phyloP scores from a whole-genome alignment of 2,797 vertebrate genomes.

The Melanotaenia trifasciata region DNA sequence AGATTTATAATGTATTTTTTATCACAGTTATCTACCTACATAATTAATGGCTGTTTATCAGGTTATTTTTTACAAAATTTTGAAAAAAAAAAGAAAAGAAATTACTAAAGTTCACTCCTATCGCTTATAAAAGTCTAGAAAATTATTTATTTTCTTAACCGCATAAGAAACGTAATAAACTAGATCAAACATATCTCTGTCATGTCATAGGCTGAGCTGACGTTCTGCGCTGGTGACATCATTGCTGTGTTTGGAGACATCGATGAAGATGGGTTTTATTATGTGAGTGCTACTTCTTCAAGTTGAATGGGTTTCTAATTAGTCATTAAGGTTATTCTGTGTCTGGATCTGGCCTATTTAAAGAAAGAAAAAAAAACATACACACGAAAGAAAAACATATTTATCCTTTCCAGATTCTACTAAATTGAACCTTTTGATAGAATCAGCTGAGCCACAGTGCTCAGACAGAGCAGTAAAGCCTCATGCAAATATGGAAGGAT shows the following conservation, averaged over 20 bases:
- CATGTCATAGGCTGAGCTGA: constrained; percentile 90
- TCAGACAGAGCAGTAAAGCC: neutral
- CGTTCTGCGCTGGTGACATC: constrained; percentile 96
- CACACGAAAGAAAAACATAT: too few relatives aligned
- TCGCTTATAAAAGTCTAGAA: neutral
- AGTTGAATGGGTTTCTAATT: neutral
- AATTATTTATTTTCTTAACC: neutral
- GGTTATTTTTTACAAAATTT: neutral
- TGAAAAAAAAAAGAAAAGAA: neutral
- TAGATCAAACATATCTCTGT: constrained; percentile 21
- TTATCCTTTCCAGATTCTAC: neutral
- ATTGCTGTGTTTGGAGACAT: constrained; percentile 95
- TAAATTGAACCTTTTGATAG: neutral
- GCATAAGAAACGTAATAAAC: neutral
- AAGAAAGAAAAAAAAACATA: neutral
- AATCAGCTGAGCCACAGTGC: neutral
- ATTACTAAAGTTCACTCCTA: neutral
- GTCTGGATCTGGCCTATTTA: neutral
- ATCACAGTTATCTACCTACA: too few relatives aligned
- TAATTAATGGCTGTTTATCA: neutral
- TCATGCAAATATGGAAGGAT: neutral
- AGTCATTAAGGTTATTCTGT: neutral
- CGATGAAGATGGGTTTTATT: constrained; percentile 98
- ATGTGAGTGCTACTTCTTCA: constrained; percentile 84
- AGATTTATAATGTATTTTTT: neutral